Conservation (phyloP, 2,113 vertebrate species). For the Myotis lucifugus region DNA sequence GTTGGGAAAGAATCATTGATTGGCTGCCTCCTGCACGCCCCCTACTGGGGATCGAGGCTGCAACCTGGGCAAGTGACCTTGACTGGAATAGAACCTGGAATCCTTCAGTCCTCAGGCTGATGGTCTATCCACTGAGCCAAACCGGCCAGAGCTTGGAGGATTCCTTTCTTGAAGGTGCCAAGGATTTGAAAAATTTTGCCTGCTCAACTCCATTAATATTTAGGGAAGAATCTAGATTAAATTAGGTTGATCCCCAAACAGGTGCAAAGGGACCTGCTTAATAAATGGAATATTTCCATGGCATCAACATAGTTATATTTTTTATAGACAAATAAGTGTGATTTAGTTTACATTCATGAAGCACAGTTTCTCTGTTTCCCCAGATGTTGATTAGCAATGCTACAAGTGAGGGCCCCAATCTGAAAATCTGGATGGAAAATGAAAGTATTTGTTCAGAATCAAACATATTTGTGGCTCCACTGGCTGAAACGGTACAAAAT, state of each 20-base stretch:
- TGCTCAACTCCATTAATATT: slow-evolving; percentile 64
- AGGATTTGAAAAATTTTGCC: slow-evolving; percentile 47
- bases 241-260: slow-evolving; percentile 42
- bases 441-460: slow-evolving; percentile 58
- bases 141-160: background rate
- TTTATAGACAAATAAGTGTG: slow-evolving; percentile 45
- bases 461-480: slow-evolving; percentile 70
- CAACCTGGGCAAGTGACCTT: too few relatives aligned
- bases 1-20: too few relatives aligned
- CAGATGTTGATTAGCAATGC: slow-evolving; percentile 57
- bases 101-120: too few relatives aligned
- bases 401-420: slow-evolving; percentile 16
- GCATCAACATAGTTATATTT: slow-evolving; percentile 31
- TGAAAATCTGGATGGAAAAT: slow-evolving; percentile 64
- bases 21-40: too few relatives aligned
- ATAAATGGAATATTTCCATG: slow-evolving; percentile 56
- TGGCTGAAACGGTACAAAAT: slow-evolving; percentile 62
- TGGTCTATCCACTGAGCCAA: too few relatives aligned
- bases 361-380: slow-evolving; percentile 36
- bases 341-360: slow-evolving; percentile 19
- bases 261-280: slow-evolving; percentile 66
- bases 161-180: slow-evolving; percentile 47
- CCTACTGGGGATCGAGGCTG: too few relatives aligned
- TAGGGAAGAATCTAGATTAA: slow-evolving; percentile 58
- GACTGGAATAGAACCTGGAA: too few relatives aligned